Conservation (phyloP, 2,888 invertebrate genomes). For the Desoria tigrina region DNA sequence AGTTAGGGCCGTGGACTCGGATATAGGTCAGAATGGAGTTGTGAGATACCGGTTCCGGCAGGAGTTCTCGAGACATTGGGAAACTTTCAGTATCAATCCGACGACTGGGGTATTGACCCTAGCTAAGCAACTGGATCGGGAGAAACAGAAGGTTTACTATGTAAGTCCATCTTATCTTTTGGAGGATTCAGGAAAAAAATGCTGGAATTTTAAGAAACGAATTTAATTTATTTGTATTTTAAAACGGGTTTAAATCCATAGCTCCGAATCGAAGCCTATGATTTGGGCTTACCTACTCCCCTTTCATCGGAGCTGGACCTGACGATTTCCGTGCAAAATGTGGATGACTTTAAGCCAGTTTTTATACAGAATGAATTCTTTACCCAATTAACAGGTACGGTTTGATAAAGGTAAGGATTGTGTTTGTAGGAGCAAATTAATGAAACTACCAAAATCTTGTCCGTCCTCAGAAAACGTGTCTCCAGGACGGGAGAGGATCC, state of each 20-base stretch:
- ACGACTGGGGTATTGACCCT: conserved; percentile 76
- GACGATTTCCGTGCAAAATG: conserved; percentile 81
- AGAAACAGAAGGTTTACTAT: conserved; percentile 82
- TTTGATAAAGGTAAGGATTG: conserved; percentile 35
- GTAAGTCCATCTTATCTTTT: too few relatives aligned
- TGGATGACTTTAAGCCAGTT: conserved; percentile 85
- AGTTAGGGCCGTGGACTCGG: conserved; percentile 79
- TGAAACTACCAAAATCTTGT: background rate
- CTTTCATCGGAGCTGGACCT: conserved; percentile 83
- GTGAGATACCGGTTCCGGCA: conserved; percentile 78
- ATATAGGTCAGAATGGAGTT: conserved; percentile 86
- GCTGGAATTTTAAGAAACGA: too few relatives aligned
- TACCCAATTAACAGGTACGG: conserved; percentile 75
- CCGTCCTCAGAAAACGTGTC: conserved; percentile 61
- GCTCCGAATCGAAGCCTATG: conserved; percentile 87
- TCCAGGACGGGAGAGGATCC: conserved; percentile 68
- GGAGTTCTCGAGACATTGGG: conserved; percentile 80
- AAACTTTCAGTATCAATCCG: conserved; percentile 77
- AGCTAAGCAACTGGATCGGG: conserved; percentile 72
- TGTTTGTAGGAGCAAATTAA: too few relatives aligned
- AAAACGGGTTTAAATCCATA: too few relatives aligned
- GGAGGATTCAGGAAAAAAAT: too few relatives aligned
- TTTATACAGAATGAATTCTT: conserved; percentile 72
- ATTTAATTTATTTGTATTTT: too few relatives aligned
- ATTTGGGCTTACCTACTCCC: conserved; percentile 82